A percentile compares a stretch with the other conserved stretches of the same genome.
These are phyloP conservation scores for Dendronephthya gigantea DNA, from an alignment of 64 coral and sea anemone genomes.

Conservation along the genomic window DNA sequence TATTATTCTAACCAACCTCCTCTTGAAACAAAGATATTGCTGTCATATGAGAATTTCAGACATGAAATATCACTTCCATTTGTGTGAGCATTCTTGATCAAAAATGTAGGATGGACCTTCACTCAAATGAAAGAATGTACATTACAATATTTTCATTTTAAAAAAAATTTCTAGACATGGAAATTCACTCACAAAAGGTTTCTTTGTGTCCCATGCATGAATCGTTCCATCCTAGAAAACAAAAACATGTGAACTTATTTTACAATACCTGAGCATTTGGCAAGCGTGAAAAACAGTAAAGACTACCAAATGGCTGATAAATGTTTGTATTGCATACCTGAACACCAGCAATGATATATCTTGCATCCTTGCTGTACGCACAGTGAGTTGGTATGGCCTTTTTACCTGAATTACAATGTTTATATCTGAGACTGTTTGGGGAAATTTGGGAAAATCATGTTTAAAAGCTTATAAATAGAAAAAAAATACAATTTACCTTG, in stretches of 20 bases:
- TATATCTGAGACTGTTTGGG: too few relatives aligned
- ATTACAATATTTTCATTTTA: neutral
- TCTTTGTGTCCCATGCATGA: constrained; percentile 86
- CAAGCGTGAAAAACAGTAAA: too few relatives aligned
- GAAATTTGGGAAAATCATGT: too few relatives aligned
- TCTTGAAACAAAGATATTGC: constrained; percentile 67
- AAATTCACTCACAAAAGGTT: constrained; percentile 78
- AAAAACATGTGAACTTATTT: neutral
- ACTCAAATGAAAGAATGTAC: neutral
- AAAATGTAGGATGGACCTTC: constrained; percentile 75
- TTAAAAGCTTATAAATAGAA: neutral
- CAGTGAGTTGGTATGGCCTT: constrained; percentile 82
- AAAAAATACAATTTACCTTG: constrained; percentile 35
- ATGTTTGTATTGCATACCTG: constrained; percentile 36
- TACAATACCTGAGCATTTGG: neutral
- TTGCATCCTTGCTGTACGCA: constrained; percentile 76
- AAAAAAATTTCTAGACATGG: neutral
- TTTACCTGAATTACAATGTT: constrained; percentile 43
- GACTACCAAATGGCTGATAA: too few relatives aligned
- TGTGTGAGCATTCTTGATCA: constrained; percentile 63
- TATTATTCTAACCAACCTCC: constrained; percentile 56
- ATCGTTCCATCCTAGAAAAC: constrained; percentile 73
- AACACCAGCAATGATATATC: constrained; percentile 53
- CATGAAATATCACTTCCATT: constrained; percentile 77
- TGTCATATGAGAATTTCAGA: constrained; percentile 61